Conservation (phyloP, 2,113 vertebrate genomes). For the Saccopteryx bilineata region DNA sequence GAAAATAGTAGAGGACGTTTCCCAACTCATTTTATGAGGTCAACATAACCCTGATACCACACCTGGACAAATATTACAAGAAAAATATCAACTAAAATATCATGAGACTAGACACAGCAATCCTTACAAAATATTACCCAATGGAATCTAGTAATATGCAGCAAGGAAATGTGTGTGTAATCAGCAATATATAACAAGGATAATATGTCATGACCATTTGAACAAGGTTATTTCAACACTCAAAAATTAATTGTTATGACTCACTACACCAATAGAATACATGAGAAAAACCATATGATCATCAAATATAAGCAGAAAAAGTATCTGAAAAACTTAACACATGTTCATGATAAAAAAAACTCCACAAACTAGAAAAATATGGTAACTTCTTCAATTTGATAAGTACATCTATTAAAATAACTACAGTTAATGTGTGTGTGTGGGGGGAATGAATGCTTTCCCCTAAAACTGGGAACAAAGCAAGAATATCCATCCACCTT, state of each 20-base stretch:
- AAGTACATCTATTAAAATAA: neutral
- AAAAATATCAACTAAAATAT: neutral
- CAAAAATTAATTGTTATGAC: neutral
- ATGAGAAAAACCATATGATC: neutral
- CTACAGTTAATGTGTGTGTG: neutral
- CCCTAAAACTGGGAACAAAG: neutral
- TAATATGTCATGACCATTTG: neutral
- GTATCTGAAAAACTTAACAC: neutral
- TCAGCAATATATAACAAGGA: neutral
- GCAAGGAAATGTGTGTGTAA: neutral
- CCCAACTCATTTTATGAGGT: slow-evolving; percentile 1
- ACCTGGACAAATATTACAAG: neutral
- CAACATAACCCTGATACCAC: neutral
- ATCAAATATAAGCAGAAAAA: slow-evolving; percentile 8
- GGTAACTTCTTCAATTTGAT: neutral
- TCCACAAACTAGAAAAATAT: neutral
- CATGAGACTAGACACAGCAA: neutral
- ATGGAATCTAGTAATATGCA: neutral
- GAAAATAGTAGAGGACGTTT: neutral
- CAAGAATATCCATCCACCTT: neutral
- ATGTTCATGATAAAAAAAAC: neutral
- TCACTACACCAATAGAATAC: neutral
- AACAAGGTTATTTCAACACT: neutral
- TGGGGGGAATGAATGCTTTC: neutral
- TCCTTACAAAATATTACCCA: neutral